These are phyloP conservation scores for Hypena proboscidalis DNA, from an alignment of 2,888 invertebrate genomes.

Conservation along the genomic window DNA sequence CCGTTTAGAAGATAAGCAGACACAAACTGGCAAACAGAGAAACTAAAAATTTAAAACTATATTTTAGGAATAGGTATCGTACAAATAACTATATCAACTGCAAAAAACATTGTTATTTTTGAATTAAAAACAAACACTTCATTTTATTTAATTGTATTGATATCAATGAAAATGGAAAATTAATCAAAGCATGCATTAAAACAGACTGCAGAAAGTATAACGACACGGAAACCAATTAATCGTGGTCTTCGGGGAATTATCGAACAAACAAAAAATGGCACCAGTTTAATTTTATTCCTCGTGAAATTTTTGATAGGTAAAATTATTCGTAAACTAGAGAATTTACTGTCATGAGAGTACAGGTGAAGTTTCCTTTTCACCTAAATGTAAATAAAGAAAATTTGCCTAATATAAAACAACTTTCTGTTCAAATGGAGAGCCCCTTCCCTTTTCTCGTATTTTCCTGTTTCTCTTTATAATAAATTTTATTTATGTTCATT, in stretches of 20 bases:
- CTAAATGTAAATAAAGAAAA: conserved; percentile 61
- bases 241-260: conserved; percentile 18
- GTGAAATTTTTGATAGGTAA: conserved; percentile 18
- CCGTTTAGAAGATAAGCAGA: no score
- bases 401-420: conserved; percentile 60
- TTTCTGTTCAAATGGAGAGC: conserved; percentile 61
- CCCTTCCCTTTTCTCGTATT: conserved; percentile 58
- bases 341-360: conserved; percentile 46
- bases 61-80: no score
- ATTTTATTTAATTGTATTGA: no score
- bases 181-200: conserved; percentile 32
- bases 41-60: no score
- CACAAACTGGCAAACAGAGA: no score
- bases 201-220: conserved; percentile 26
- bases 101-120: no score
- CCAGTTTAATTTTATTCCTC: conserved; percentile 17
- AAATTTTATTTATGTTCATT: conserved; percentile 58
- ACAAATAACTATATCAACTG: no score
- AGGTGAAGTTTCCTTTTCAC: conserved; percentile 57
- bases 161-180: conserved; percentile 27
- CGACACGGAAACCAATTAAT: conserved; percentile 43
- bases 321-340: conserved; percentile 43
- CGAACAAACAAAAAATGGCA: conserved; percentile 23
- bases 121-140: no score
- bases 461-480: conserved; percentile 55